A percentile compares a stretch with the other conserved stretches of the same genome.
These are phyloP conservation scores for Acronicta leporina DNA, from an alignment of 2,888 invertebrate species.

Conservation along the genomic window DNA sequence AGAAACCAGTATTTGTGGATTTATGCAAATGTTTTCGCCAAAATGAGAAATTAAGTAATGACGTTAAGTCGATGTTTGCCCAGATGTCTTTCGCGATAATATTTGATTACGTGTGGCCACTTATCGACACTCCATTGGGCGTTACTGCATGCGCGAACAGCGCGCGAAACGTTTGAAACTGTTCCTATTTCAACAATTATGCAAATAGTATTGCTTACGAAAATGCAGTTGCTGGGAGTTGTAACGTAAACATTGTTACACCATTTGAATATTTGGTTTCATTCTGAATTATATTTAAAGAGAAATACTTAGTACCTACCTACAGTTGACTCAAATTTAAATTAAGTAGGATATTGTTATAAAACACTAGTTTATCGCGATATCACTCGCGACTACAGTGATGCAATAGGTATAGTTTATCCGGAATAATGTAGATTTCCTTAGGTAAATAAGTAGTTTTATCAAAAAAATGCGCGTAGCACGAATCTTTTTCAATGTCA, in stretches of 20 bases:
- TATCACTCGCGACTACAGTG: no score
- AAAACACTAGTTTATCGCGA: no score
- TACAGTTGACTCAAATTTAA: no score
- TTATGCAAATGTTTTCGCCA: no score
- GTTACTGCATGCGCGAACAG: background rate
- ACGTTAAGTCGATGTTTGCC: background rate
- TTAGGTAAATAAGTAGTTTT: no score
- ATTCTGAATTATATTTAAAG: background rate
- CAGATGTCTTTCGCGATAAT: background rate
- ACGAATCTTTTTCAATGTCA: no score
- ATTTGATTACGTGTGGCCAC: no score
- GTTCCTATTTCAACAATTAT: slow-evolving; percentile 29
- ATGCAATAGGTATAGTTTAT: no score
- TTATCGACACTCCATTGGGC: slow-evolving; percentile 23
- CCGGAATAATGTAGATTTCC: no score
- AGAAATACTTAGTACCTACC: background rate
- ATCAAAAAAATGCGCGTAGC: no score
- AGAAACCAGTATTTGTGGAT: no score
- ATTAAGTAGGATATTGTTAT: no score
- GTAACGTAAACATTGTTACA: slow-evolving; percentile 35
- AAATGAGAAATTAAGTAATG: background rate
- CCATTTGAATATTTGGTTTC: slow-evolving; percentile 24
- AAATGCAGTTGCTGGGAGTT: slow-evolving; percentile 14
- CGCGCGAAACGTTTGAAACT: slow-evolving; percentile 31
- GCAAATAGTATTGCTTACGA: slow-evolving; percentile 36